Evolutionary conservation across 1,140 invertebrate species (phyloP).

Genomic region (Phymastichus coffea): DNA sequence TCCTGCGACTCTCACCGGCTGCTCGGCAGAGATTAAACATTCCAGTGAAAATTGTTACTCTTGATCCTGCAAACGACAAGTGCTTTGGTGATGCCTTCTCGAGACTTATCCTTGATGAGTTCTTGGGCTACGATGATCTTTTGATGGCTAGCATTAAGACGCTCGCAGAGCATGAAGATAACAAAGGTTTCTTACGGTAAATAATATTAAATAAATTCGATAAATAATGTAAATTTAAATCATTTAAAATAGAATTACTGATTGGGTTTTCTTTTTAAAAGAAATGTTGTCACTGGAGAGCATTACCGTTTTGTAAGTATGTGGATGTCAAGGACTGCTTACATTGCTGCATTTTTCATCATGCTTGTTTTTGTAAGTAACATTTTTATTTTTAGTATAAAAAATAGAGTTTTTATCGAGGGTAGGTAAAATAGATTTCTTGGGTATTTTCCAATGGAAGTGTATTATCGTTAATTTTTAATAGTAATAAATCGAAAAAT

Average conservation of each 20-base stretch:
- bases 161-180: conserved; percentile 92
- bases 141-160: conserved; percentile 95
- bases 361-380: conserved; percentile 98
- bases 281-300: conserved; percentile 97
- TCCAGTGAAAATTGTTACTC: conserved; percentile 86
- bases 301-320: conserved; percentile 97
- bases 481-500: too few relatives aligned
- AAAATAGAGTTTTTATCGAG: too few relatives aligned
- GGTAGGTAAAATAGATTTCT: too few relatives aligned
- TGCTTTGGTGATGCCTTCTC: conserved; percentile 95
- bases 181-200: conserved; percentile 89
- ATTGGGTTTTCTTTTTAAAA: conserved; percentile 49
- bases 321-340: conserved; percentile 91
- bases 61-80: conserved; percentile 83
- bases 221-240: conserved; percentile 11
- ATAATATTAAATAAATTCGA: conserved; percentile 13
- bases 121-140: conserved; percentile 95
- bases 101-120: conserved; percentile 85
- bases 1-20: conserved; percentile 83
- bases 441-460: too few relatives aligned
- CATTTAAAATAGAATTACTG: not conserved
- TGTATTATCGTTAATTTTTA: too few relatives aligned
- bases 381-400: conserved; percentile 16
- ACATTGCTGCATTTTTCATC: conserved; percentile 91
- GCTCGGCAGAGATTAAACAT: conserved; percentile 85